Percentiles rank a stretch among this genome's conserved stretches.
Evolutionary conservation across 92 coral and sea anemone genomes (phyloP).

Genomic region (Umimayanthus chanpuru): DNA sequence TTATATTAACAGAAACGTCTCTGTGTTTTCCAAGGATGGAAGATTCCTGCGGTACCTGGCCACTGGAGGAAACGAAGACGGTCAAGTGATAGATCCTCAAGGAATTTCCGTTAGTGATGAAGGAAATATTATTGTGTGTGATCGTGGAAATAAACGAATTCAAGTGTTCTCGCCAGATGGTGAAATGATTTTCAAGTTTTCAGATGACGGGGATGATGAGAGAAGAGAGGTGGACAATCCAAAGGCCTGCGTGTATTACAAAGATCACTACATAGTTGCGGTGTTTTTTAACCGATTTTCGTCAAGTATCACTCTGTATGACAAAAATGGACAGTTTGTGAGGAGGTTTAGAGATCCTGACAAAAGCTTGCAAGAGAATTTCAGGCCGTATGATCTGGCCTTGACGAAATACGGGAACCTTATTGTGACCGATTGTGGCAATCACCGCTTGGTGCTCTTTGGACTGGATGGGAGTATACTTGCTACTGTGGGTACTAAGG

Average conservation of each 20-base stretch:
- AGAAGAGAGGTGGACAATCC: too few species aligned
- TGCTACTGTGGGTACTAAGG: conserved; percentile 10
- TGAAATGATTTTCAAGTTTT: not conserved
- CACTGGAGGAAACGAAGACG: not conserved
- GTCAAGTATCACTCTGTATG: too few species aligned
- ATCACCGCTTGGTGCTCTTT: too few species aligned
- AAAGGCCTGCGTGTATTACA: too few species aligned
- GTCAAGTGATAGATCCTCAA: not conserved
- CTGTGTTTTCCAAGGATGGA: not conserved
- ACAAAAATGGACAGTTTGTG: too few species aligned
- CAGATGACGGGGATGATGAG: too few species aligned
- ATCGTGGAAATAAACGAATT: not conserved
- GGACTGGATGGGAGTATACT: not conserved
- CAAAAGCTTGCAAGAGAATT: not conserved
- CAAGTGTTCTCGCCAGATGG: not conserved
- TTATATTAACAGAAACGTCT: not conserved
- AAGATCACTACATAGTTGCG: too few species aligned
- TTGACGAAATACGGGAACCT: not conserved
- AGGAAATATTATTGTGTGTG: not conserved
- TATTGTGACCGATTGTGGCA: too few species aligned
- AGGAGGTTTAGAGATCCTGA: too few species aligned
- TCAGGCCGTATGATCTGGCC: not conserved
- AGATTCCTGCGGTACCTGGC: not conserved
- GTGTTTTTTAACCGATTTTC: too few species aligned
- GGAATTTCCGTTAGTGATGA: not conserved